A percentile compares a stretch with the other conserved stretches of the same genome.
These are phyloP conservation scores for Ischnus inquisitorius DNA, from an alignment of 2,888 invertebrate species.

Conservation along the genomic window DNA sequence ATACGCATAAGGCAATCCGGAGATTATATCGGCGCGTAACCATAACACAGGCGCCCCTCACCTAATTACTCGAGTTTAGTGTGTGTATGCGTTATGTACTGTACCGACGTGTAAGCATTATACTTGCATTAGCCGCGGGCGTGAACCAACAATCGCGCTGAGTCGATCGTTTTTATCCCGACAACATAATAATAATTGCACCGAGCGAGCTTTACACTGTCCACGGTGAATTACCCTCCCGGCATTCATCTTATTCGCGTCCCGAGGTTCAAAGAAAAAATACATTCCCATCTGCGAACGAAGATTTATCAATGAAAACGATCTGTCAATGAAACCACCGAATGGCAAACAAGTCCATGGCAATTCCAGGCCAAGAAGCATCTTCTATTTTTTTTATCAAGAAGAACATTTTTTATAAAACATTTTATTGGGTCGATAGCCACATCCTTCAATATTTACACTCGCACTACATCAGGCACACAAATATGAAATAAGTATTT, in stretches of 20 bases:
- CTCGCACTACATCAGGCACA: too few species aligned
- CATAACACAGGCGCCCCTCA: slow-evolving; percentile 54
- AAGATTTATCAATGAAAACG: neutral
- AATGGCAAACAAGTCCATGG: too few species aligned
- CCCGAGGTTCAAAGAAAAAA: neutral
- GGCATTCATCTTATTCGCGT: slow-evolving; percentile 9
- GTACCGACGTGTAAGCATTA: slow-evolving; percentile 4
- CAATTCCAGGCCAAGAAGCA: too few species aligned
- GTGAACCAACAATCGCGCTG: slow-evolving; percentile 52
- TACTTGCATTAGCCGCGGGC: slow-evolving; percentile 46
- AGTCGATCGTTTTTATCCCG: slow-evolving; percentile 50
- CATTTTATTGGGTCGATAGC: too few species aligned
- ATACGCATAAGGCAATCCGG: neutral
- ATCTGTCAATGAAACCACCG: neutral
- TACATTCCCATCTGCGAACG: neutral
- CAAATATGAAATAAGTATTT: too few species aligned
- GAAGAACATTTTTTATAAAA: too few species aligned
- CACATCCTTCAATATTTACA: too few species aligned
- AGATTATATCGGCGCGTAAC: slow-evolving; percentile 68
- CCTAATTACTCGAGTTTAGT: slow-evolving; percentile 68
- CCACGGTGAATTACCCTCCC: neutral
- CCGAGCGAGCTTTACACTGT: neutral
- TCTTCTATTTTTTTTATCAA: too few species aligned
- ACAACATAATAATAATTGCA: slow-evolving; percentile 3
- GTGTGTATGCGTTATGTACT: slow-evolving; percentile 12